phyloP scores from a whole-genome alignment of 2,888 invertebrate genomes.

The Andrena hattorfiana region DNA sequence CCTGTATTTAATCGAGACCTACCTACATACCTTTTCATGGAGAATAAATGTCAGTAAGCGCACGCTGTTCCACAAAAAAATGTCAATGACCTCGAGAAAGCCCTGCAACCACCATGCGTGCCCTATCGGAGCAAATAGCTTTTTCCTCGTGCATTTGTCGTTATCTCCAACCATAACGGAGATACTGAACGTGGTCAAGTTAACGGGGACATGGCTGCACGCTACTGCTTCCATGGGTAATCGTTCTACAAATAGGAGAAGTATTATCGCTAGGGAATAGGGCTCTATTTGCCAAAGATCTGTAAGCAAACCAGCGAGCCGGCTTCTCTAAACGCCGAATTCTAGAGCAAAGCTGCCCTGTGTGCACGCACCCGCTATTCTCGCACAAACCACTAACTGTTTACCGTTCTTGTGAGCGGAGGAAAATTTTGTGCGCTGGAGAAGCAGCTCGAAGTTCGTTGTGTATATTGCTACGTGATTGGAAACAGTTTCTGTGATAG shows the following conservation, averaged over 20 bases:
- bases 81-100: not conserved
- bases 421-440: not conserved
- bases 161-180: not conserved
- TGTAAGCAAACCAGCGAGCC: slow-evolving; percentile 3
- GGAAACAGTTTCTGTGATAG: too few species aligned
- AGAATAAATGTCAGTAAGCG: not conserved
- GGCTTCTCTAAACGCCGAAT: not conserved
- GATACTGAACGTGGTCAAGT: not conserved
- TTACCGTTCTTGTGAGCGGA: not conserved
- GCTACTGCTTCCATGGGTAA: not conserved
- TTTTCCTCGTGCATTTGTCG: not conserved
- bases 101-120: slow-evolving; percentile 1
- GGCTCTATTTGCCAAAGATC: not conserved
- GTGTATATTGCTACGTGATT: too few species aligned
- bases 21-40: not conserved
- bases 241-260: slow-evolving; percentile 1
- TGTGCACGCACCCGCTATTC: slow-evolving; percentile 5
- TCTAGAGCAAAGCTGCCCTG: not conserved
- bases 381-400: not conserved
- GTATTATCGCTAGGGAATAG: slow-evolving; percentile 13
- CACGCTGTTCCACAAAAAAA: not conserved
- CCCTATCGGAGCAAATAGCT: not conserved
- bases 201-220: slow-evolving; percentile 9
- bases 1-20: not conserved
- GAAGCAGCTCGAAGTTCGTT: too few species aligned